A percentile compares a stretch with the other conserved stretches of the same genome.
Evolutionary conservation across 2,888 invertebrate species (phyloP).

Genomic region (Lepidocyrtoides sp.): DNA sequence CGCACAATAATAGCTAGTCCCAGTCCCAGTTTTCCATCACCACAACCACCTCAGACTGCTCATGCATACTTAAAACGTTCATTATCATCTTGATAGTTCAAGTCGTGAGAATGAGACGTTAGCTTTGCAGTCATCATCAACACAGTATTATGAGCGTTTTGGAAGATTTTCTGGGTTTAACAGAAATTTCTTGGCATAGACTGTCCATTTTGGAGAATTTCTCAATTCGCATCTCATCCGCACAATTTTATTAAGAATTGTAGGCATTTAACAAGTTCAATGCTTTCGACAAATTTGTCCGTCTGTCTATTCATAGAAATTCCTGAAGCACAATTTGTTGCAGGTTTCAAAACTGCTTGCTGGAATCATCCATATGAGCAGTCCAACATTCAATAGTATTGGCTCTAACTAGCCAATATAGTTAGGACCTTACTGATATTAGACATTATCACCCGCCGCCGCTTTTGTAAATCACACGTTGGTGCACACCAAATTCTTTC

Average conservation of each 20-base stretch:
- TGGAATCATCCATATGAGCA: no score
- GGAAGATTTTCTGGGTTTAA: not conserved
- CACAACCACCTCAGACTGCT: constrained; percentile 29
- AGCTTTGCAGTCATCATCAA: constrained; percentile 10
- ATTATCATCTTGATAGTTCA: constrained; percentile 37
- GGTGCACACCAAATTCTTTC: no score
- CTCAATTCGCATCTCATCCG: constrained; percentile 13
- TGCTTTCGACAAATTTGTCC: not conserved
- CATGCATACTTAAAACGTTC: constrained; percentile 61
- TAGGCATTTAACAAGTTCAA: not conserved
- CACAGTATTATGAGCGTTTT: not conserved
- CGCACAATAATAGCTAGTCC: no score
- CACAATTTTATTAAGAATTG: not conserved
- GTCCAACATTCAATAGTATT: no score
- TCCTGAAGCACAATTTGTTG: no score
- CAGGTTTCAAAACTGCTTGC: no score
- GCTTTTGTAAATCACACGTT: no score
- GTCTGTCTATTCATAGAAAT: no score
- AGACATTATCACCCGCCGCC: no score
- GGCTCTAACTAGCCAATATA: no score
- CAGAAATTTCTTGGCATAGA: constrained; percentile 33
- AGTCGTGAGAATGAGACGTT: constrained; percentile 22
- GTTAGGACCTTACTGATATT: no score
- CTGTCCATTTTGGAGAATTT: not conserved
- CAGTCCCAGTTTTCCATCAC: not conserved